Percentiles rank a stretch among this genome's conserved stretches.
Conservation (phyloP, 2,888 invertebrate genomes). For the Hyposoter dolosus region DNA sequence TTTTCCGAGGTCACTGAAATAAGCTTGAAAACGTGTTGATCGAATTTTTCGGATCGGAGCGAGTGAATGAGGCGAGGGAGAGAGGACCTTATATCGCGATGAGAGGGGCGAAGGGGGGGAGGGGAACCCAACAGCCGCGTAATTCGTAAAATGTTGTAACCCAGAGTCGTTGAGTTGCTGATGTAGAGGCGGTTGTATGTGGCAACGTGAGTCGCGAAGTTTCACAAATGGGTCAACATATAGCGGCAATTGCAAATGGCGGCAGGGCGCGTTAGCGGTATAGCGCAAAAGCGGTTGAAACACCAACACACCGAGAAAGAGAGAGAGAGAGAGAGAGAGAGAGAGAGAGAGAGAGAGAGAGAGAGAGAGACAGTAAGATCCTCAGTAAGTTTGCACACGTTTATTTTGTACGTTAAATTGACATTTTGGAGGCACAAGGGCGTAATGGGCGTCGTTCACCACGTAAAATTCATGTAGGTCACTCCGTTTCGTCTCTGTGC, state of each 20-base stretch:
- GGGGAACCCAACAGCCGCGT: slow-evolving; percentile 53
- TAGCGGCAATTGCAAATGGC: slow-evolving; percentile 61
- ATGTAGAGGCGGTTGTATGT: slow-evolving; percentile 40
- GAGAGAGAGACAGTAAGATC: not conserved
- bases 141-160: slow-evolving; percentile 74
- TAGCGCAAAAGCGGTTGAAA: slow-evolving; percentile 43
- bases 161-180: slow-evolving; percentile 30
- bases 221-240: slow-evolving; percentile 83
- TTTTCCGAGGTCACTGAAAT: not conserved
- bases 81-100: not conserved
- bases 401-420: slow-evolving; percentile 4
- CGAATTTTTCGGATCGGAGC: slow-evolving; percentile 12
- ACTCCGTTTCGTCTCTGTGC: not conserved
- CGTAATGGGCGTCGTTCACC: slow-evolving; percentile 25
- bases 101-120: not conserved
- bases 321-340: not conserved
- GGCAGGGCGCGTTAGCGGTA: slow-evolving; percentile 45
- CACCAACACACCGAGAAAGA: slow-evolving; percentile 20
- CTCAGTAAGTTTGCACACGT: slow-evolving; percentile 19
- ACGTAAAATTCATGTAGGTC: not conserved
- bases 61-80: slow-evolving; percentile 13
- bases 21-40: slow-evolving; percentile 21
- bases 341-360: not conserved
- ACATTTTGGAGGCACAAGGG: slow-evolving; percentile 2
- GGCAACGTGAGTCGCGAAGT: slow-evolving; percentile 78